Evolutionary conservation across 2,797 vertebrate genomes (phyloP), one percentile per base, ranked within the genome.

Genomic region (Emydoidea blandingii): DNA sequence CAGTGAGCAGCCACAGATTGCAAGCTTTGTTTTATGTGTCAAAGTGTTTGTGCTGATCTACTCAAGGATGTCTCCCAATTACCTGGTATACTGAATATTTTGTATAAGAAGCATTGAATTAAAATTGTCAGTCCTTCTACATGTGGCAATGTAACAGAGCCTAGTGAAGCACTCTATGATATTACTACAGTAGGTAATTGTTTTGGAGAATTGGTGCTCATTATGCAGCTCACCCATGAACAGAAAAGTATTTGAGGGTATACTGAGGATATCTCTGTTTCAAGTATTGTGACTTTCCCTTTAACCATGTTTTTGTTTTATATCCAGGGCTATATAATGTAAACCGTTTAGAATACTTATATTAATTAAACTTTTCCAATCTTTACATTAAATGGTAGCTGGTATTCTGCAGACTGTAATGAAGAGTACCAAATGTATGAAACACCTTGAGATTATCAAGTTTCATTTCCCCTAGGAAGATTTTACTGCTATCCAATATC

Each of bases 401-500:
- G 88, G 76, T 96, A 6, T 94, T 97, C 95, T 82, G 86, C 93
- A 94, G 93, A 68, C 96, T 94, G 89, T 97, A 98, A 97, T 97
- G 97, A 97, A 96, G 93, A 90, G 92, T 90, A 83, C 81, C 0
- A 10, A 95, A 96, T 96, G 93, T 95, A 54, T 5, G 76, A 96
- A 95, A 94, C 95, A 97, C 96, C 96, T 95, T 87, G 92, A 96
- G 97, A 98, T 98, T 96, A 97, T 98, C 96, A 96, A 96, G 41
- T 96, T 94, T 98, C 96, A 97, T 98, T 98, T 98, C 97, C 97
- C 97, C 54, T 1, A 95, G 97, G 97, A 97, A 96, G 83, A 94
- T 96, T 92, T 96, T 96, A 95, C 80, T 95, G 95, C 94, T 94
- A 82, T 94, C 93, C 95, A 96, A 94, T 95, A 94, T 95, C 97